Evolutionary conservation across 2,797 vertebrate species (phyloP).

Genomic region (Sebastes baramenuke): DNA sequence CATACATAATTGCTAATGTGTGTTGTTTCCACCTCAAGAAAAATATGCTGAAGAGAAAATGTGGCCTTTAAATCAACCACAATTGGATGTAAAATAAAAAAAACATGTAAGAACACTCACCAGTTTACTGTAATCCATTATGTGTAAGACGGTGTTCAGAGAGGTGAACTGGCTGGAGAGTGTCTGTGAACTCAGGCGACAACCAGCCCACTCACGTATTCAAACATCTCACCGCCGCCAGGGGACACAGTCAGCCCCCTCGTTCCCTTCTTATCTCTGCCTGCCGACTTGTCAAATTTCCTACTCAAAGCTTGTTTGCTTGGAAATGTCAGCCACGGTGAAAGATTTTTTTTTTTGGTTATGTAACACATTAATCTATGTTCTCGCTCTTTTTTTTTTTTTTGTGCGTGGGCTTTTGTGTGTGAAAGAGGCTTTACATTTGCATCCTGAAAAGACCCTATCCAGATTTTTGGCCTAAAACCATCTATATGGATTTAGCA

Average conservation of each 20-base stretch:
- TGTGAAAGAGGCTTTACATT: constrained; percentile 67
- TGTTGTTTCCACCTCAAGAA: not conserved
- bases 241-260: constrained; percentile 52
- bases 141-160: not conserved
- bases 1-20: not conserved
- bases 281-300: constrained; percentile 61
- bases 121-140: not conserved
- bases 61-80: not conserved
- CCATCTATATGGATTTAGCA: constrained; percentile 43
- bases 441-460: constrained; percentile 60
- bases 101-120: not conserved
- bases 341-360: constrained; percentile 52
- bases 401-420: constrained; percentile 57
- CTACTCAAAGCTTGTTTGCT: constrained; percentile 66
- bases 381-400: constrained; percentile 7
- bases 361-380: constrained; percentile 71
- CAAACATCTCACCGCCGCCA: constrained; percentile 63
- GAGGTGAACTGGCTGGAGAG: constrained; percentile 6
- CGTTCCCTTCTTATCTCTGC: constrained; percentile 58
- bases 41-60: not conserved
- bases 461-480: constrained; percentile 49
- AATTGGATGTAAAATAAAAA: not conserved
- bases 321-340: constrained; percentile 68
- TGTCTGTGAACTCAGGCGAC: constrained; percentile 37
- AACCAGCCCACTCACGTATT: constrained; percentile 39